Evolutionary conservation across 2,113 vertebrate species (phyloP), one percentile per base, ranked within the genome.

Genomic region (Otis tarda): DNA sequence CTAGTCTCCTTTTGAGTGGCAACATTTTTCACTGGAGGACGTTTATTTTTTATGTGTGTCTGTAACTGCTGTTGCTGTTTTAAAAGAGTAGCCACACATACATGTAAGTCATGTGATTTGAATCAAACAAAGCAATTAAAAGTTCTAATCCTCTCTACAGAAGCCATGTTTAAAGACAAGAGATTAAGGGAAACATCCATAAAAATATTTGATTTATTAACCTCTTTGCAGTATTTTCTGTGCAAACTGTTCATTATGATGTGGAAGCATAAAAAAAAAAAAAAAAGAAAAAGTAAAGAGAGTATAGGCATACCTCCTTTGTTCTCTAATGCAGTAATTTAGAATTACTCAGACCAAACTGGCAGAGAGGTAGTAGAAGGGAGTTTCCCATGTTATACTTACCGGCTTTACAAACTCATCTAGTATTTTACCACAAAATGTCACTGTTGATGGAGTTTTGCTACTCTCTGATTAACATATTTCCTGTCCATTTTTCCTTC

Each of bases 1-100:
- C 98, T 98, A n/a, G 99, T 99, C 96, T 99, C 99, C 96, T 99
- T 99, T 94, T 99, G 99, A 76, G 98, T 98, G 31, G 99, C 99
- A 5, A 99, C 98, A 80, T 98, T 99, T 96, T 99, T 99, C 96
- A 99, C 99, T 59, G 98, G 98, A 75, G 99, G 99, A 21, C 99
- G 98, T 92, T 99, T 99, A 93, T 87, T 98, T 98, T 98, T 99
- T 81, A 98, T 97, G 64, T 99, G 97, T 77, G 96, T 98, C 87
- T 98, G 98, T 84, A 98, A 90, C 86, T 97, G 98, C 85, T 98
- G 98, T 28, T 97, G 98, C 94, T 96, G 91, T 77, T 96, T 89
- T 61, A 88, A 89, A 68, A 91, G 39, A 92, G 87, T 7, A 93
- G 21, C n/a, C 73, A 53, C 35, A 63, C 10, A 65, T 20, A 93